These are phyloP conservation scores for Laodelphax striatellus DNA, from an alignment of 1,140 invertebrate genomes.

Conservation along the genomic window DNA sequence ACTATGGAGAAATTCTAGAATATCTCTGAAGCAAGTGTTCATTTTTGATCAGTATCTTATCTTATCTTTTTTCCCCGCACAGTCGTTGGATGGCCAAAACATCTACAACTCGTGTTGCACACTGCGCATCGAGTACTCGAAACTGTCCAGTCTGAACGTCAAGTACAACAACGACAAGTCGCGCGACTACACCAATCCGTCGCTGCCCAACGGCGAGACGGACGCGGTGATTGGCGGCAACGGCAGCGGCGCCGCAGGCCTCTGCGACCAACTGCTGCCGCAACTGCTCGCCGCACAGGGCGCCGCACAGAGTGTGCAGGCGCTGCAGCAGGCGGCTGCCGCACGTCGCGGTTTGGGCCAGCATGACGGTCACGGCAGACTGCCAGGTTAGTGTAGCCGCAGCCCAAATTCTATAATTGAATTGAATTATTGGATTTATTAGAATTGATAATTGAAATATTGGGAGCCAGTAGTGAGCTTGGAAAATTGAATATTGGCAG, in stretches of 20 bases:
- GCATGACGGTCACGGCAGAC: constrained; percentile 26
- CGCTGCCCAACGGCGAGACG: constrained; percentile 85
- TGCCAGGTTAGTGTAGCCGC: constrained; percentile 31
- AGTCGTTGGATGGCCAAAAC: constrained; percentile 94
- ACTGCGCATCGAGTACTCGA: constrained; percentile 97
- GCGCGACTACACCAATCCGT: constrained; percentile 96
- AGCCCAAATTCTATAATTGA: too few relatives aligned
- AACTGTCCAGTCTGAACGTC: constrained; percentile 93
- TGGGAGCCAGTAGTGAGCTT: too few relatives aligned
- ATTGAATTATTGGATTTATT: too few relatives aligned
- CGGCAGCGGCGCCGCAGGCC: constrained; percentile 9
- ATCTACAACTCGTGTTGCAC: constrained; percentile 99
- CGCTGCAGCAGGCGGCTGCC: constrained; percentile 17
- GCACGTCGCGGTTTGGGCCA: constrained; percentile 18
- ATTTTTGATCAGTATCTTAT: too few relatives aligned
- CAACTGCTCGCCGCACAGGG: constrained; percentile 53
- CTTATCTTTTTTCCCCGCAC: constrained; percentile 30
- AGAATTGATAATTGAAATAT: too few relatives aligned
- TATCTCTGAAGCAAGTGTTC: too few relatives aligned
- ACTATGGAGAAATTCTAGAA: too few relatives aligned
- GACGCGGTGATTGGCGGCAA: constrained; percentile 34
- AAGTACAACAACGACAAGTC: constrained; percentile 99
- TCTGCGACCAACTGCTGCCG: constrained; percentile 43
- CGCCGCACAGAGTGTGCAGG: constrained; percentile 28
- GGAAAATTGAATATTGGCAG: too few relatives aligned